A percentile compares a stretch with the other conserved stretches of the same genome.
phyloP scores from a whole-genome alignment of 2,888 invertebrate genomes.

The Pasiphila rectangulata region DNA sequence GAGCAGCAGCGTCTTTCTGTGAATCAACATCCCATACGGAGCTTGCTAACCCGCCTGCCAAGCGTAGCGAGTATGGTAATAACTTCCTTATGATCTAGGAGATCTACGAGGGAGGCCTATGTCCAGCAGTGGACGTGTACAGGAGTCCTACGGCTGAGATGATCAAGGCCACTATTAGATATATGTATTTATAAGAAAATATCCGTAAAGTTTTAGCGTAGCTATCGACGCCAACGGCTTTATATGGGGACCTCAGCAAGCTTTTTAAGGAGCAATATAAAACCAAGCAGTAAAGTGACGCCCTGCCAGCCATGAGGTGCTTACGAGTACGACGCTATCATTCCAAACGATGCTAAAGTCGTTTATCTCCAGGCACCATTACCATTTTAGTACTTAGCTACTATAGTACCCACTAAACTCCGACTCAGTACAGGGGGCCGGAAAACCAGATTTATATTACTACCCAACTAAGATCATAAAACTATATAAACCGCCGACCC shows the following conservation, averaged over 20 bases:
- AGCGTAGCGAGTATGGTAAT: no score
- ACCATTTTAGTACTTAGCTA: slow-evolving; percentile 36
- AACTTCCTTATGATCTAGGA: no score
- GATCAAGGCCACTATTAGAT: no score
- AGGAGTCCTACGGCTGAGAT: no score
- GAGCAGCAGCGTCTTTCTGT: no score
- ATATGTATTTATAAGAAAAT: no score
- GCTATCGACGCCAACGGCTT: no score
- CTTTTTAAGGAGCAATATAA: background rate
- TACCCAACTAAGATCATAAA: slow-evolving; percentile 80
- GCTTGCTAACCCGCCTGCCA: no score
- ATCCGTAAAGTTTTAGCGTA: no score
- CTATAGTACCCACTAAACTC: slow-evolving; percentile 43
- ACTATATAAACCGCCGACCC: slow-evolving; percentile 70
- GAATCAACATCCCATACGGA: no score
- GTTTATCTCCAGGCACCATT: slow-evolving; percentile 31
- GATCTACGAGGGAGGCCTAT: no score
- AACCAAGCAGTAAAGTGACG: slow-evolving; percentile 3
- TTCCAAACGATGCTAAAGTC: slow-evolving; percentile 31
- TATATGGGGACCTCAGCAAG: background rate
- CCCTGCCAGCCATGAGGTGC: slow-evolving; percentile 10
- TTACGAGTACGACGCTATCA: slow-evolving; percentile 24
- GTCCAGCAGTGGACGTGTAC: no score
- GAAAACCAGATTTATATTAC: slow-evolving; percentile 77
- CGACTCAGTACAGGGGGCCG: slow-evolving; percentile 54